These are phyloP conservation scores for Xenentodon cancila DNA, from an alignment of 2,797 vertebrate genomes.

Conservation along the genomic window DNA sequence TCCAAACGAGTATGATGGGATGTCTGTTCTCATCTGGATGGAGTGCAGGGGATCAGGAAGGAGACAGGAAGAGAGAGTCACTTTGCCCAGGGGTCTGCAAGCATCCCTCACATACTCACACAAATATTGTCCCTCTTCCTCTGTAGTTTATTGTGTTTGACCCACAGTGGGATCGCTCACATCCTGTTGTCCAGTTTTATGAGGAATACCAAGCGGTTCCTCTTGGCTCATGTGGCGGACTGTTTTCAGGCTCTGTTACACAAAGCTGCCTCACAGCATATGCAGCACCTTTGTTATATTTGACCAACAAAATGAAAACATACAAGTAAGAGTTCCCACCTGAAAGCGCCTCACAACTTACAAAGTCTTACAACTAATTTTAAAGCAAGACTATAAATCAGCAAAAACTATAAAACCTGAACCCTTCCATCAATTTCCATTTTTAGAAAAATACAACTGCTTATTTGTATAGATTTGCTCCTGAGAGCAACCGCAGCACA, in stretches of 20 bases:
- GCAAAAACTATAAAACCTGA: neutral
- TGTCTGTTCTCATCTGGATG: conserved; percentile 77
- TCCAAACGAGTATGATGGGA: conserved; percentile 59
- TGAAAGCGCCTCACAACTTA: neutral
- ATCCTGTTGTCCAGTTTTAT: conserved; percentile 76
- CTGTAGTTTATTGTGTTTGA: conserved; percentile 69
- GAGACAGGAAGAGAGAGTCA: conserved; percentile 97
- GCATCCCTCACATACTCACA: conserved; percentile 41
- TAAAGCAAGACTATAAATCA: neutral
- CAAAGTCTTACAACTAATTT: neutral
- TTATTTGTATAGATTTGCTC: neutral
- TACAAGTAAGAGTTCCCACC: neutral
- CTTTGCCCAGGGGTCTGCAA: conserved; percentile 49
- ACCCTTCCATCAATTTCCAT: neutral
- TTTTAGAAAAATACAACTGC: neutral
- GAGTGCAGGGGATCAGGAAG: conserved; percentile 85
- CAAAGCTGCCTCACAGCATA: conserved; percentile 18
- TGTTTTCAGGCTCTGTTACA: conserved; percentile 22
- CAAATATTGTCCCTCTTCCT: conserved; percentile 49
- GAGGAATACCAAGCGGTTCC: conserved; percentile 67
- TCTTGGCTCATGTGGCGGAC: conserved; percentile 30
- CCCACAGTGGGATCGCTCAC: conserved; percentile 58
- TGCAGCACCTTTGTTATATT: conserved; percentile 12
- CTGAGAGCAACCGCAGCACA: neutral
- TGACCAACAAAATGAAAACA: conserved; percentile 1